phyloP scores from a whole-genome alignment of 2,888 invertebrate genomes.

The Phengaris alcon region DNA sequence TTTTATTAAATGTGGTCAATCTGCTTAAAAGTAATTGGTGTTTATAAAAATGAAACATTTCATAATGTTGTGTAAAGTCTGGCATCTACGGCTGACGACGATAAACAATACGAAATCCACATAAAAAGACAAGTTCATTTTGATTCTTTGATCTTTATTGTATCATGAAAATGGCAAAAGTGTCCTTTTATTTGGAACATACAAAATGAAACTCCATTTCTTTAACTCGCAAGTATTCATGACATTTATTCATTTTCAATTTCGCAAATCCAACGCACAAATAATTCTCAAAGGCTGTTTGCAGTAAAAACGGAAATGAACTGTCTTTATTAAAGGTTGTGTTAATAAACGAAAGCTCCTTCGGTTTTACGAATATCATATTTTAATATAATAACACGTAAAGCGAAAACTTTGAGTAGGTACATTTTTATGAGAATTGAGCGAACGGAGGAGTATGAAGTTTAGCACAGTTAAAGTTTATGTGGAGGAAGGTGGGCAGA shows the following conservation, averaged over 20 bases:
- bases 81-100: no score
- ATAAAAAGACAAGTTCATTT: not conserved
- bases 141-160: not conserved
- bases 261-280: slow-evolving; percentile 10
- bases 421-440: no score
- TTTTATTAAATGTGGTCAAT: no score
- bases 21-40: no score
- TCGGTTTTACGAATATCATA: not conserved
- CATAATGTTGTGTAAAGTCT: no score
- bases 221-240: slow-evolving; percentile 18
- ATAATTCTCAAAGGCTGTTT: slow-evolving; percentile 15
- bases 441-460: no score
- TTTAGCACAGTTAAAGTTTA: no score
- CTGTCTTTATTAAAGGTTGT: not conserved
- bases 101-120: not conserved
- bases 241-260: slow-evolving; percentile 24
- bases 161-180: slow-evolving; percentile 6
- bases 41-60: no score
- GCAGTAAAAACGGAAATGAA: slow-evolving; percentile 3
- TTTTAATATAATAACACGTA: not conserved
- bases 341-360: not conserved
- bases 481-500: no score
- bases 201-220: slow-evolving; percentile 7
- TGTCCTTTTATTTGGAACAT: not conserved
- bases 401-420: no score